Base-by-base conservation (phyloP, 2,113 vertebrate genomes). In the Stictonetta naevosa region DNA sequence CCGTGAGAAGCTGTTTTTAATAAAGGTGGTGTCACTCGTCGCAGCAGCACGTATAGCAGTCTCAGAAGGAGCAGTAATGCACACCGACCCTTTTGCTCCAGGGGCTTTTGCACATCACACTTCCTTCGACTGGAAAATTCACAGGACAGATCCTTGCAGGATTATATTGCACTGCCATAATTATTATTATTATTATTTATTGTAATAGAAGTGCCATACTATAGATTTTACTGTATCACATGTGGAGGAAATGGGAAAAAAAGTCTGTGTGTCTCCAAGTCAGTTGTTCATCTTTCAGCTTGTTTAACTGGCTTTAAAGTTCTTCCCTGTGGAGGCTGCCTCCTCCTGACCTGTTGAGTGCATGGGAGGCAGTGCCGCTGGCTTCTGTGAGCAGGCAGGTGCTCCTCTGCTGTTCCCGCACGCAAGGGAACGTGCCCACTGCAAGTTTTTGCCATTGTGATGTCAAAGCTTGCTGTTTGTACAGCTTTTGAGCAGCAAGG, bases 41-140 rank as follows among this genome's bases (percentile, higher is more conserved):
- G 0, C 34, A 1, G 10, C 3, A 2, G 44, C 5, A 44, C 23
- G 26, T 64, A 3, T 29, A 34, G 13, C 4, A 2, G 2, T 64
- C 53, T 77, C 11, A 6, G 58, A 76, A 38, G 34, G 31, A 38
- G 81, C 72, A 58, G 36, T 34, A 19, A 0, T 11, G 20, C 2
- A 0, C 18, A 0, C 59, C 55, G 44, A 17, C 33, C 29, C 1
- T 17, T 48, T 69, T 53, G 38, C 75, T 60, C 7, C 1, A 2
- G 58, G 59, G 20, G 6, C 79, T 79, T 81, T 73, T 79, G 4
- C 3, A 3, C 2, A 0, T 10, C 11, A 8, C 0, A 0, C 11
- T 63, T 21, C n/a, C 53, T 71, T 53, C 46, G 40, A 15, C 55
- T 80, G 68, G 52, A 73, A 31, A 40, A 14, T 29, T 52, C 13